phyloP scores from a whole-genome alignment of 2,888 invertebrate species.

The Hirtodrosophila alboralis region DNA sequence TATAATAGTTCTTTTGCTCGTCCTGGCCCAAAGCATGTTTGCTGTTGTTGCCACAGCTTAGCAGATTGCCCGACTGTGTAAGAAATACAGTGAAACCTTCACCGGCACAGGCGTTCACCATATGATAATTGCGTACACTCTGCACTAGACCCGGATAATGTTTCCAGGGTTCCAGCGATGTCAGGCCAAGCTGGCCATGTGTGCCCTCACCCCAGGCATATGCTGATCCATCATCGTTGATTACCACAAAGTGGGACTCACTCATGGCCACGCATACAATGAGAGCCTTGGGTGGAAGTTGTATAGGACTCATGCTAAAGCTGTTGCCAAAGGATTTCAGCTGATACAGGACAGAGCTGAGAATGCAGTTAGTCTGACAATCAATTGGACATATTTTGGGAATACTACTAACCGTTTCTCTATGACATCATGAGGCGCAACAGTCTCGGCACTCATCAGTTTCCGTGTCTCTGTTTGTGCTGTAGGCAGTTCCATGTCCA shows the following conservation, averaged over 20 bases:
- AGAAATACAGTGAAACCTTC: constrained; percentile 88
- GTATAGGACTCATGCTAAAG: constrained; percentile 85
- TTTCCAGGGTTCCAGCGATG: constrained; percentile 85
- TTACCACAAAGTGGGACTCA: constrained; percentile 86
- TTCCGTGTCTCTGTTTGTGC: constrained; percentile 81
- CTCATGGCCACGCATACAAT: constrained; percentile 86
- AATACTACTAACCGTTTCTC: constrained; percentile 73
- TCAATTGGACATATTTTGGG: no score
- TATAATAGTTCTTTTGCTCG: constrained; percentile 85
- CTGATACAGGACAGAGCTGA: constrained; percentile 86
- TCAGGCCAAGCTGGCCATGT: constrained; percentile 88
- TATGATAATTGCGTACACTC: constrained; percentile 86
- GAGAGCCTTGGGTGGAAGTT: constrained; percentile 85
- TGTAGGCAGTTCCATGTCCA: constrained; percentile 72
- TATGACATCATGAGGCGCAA: constrained; percentile 77
- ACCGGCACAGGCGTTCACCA: constrained; percentile 87
- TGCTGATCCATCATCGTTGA: constrained; percentile 86
- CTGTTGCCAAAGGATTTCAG: constrained; percentile 85
- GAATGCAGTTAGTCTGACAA: neutral
- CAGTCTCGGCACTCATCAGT: constrained; percentile 83
- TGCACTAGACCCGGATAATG: constrained; percentile 87
- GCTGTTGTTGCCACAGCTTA: constrained; percentile 88
- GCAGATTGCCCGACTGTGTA: constrained; percentile 88
- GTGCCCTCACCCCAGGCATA: constrained; percentile 89
- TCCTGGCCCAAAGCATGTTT: constrained; percentile 88